Evolutionary conservation across 2,888 invertebrate species (phyloP).

Genomic region (Mesorhabditis sp.): DNA sequence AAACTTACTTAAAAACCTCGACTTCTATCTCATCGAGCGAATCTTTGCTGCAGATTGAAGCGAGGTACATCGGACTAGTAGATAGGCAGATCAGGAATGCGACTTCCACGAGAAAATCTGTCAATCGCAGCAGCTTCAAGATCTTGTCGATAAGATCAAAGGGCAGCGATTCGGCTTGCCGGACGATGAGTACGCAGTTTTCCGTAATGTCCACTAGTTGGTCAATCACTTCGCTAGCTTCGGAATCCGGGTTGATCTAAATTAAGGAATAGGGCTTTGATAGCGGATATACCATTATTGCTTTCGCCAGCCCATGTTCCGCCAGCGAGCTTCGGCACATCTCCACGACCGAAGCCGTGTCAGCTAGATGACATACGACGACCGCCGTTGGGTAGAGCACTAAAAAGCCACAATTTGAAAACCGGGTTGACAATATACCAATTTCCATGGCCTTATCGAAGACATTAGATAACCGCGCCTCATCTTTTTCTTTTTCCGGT

Average conservation of each 20-base stretch:
- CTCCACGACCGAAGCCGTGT: conserved; percentile 1
- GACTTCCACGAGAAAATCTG: not conserved
- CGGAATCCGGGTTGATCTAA: too few relatives aligned
- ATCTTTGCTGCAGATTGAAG: not conserved
- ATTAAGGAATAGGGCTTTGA: too few relatives aligned
- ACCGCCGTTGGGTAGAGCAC: not conserved
- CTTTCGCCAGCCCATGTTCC: not conserved
- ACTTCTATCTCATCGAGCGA: not conserved
- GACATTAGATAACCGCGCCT: too few relatives aligned
- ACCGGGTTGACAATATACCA: too few relatives aligned
- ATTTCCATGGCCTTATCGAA: too few relatives aligned
- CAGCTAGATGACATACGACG: not conserved
- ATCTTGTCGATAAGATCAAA: not conserved
- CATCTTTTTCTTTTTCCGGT: too few relatives aligned
- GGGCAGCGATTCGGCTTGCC: conserved; percentile 3
- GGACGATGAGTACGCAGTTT: not conserved
- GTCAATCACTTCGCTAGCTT: too few relatives aligned
- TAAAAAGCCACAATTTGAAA: too few relatives aligned
- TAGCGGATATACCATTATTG: too few relatives aligned
- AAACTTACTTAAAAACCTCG: not conserved
- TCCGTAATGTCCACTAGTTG: not conserved
- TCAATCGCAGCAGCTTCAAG: not conserved
- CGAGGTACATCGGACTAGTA: not conserved
- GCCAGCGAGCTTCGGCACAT: not conserved
- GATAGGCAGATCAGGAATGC: not conserved